Evolutionary conservation across 2,113 vertebrate species (phyloP), one percentile per base, ranked within the genome.

Genomic region (Tautogolabrus adspersus): DNA sequence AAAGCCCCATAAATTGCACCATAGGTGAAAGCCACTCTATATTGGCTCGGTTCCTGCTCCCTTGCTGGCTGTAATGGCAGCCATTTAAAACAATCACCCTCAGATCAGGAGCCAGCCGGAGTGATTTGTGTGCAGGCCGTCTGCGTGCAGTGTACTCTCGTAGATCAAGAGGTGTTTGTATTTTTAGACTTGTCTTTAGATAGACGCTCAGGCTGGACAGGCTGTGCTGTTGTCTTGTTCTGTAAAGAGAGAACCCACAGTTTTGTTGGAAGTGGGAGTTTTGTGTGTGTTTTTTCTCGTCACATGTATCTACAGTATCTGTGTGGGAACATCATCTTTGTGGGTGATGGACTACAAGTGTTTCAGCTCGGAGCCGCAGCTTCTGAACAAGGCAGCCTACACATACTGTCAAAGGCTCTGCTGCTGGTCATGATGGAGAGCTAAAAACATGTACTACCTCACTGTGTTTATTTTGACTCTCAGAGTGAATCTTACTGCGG

Each of bases 251-350:
- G 63, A 73, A 69, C 44, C 79, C 66, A 72, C 61, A 57, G 40
- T 16, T 75, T 71, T 26, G 63, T 63, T 52, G 68, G 63, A 62
- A 46, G 87, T 87, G 60, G 84, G 89, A 79, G 90, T 83, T 85
- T 82, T 81, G 83, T 79, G 68, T 84, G 89, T 84, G 75, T 84
- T 91, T 87, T 91, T 87, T 86, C n/a, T 79, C 87, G 47, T 85
- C 79, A 75, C 59, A 75, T 82, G 74, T 75, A 44, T 52, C 49
- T n/a, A 52, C 49, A 52, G 47, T 49, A 49, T 86, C 52, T 85
- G 82, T 89, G 82, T 90, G 86, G 86, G 88, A 85, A 63, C 86
- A 77, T 74, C 78, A 84, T 75, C 75, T 85, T 83, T 67, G 89
- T 87, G 87, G 87, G 77, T 83, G 89, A 81, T 77, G 83, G 81